A percentile compares a stretch with the other conserved stretches of the same genome.
Conservation (phyloP, 1,140 invertebrate species). For the Ips nitidus region DNA sequence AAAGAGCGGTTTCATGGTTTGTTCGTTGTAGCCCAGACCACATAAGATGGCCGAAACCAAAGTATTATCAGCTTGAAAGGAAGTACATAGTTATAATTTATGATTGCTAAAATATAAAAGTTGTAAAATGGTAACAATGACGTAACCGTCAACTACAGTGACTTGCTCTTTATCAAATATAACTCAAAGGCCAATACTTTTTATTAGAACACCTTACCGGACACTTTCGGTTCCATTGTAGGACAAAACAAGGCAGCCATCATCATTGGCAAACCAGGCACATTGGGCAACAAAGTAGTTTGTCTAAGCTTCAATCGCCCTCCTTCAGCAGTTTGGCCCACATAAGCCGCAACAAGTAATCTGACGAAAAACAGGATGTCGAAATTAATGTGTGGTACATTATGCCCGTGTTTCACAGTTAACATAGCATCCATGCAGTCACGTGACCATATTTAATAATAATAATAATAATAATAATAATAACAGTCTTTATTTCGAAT, state of each 20-base stretch:
- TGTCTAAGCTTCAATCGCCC: constrained; percentile 64
- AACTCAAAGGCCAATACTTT: not conserved
- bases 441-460: no score
- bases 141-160: no score
- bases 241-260: constrained; percentile 82
- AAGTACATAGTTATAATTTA: not conserved
- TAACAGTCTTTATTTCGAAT: no score
- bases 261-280: constrained; percentile 75
- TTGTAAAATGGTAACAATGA: not conserved
- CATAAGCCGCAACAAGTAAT: constrained; percentile 69
- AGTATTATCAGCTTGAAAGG: constrained; percentile 48
- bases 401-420: no score
- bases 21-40: constrained; percentile 71
- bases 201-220: constrained; percentile 42
- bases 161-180: no score
- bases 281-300: constrained; percentile 86
- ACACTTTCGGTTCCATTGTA: constrained; percentile 69
- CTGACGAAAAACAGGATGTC: constrained; percentile 48
- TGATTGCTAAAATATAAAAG: not conserved
- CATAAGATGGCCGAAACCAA: constrained; percentile 76
- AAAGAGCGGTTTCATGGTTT: constrained; percentile 61
- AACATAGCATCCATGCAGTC: no score
- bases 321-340: constrained; percentile 59
- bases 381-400: no score
- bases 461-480: no score